These are phyloP conservation scores for Phthorimaea operculella DNA, from an alignment of 1,140 invertebrate genomes.

Conservation along the genomic window DNA sequence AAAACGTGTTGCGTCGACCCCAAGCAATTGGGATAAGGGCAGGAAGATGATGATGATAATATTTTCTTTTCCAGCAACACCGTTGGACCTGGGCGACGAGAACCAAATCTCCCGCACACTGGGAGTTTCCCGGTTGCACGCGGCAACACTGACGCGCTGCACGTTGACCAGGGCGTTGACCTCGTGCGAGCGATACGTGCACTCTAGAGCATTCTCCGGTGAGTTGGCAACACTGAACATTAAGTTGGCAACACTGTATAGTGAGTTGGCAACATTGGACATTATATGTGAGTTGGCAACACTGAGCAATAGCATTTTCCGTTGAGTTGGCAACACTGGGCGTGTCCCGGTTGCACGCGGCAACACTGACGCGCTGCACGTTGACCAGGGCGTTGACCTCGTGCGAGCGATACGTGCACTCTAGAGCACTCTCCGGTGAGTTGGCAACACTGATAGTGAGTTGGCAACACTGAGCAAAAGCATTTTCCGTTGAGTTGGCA, in stretches of 20 bases:
- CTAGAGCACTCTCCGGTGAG: conserved; percentile 36
- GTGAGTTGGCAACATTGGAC: too few species aligned
- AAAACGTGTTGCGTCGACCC: too few species aligned
- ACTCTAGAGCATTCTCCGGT: conserved; percentile 34
- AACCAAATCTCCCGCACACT: conserved; percentile 22
- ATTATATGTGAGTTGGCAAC: too few species aligned
- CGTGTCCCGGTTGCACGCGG: conserved; percentile 33
- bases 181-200: conserved; percentile 25
- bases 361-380: conserved; percentile 26
- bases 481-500: too few species aligned
- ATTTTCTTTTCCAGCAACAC: conserved; percentile 23
- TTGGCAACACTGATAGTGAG: too few species aligned
- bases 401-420: conserved; percentile 27
- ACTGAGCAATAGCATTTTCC: too few species aligned
- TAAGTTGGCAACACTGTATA: too few species aligned
- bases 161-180: conserved; percentile 22
- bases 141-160: conserved; percentile 29
- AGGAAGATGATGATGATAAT: too few species aligned
- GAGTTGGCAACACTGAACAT: too few species aligned
- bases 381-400: conserved; percentile 20
- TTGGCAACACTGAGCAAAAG: too few species aligned
- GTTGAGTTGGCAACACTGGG: too few species aligned
- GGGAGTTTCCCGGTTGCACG: conserved; percentile 28
- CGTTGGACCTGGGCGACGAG: conserved; percentile 28
- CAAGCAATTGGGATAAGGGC: too few species aligned